Conservation (phyloP, 1,140 invertebrate genomes). For the Trichonephila inaurata region DNA sequence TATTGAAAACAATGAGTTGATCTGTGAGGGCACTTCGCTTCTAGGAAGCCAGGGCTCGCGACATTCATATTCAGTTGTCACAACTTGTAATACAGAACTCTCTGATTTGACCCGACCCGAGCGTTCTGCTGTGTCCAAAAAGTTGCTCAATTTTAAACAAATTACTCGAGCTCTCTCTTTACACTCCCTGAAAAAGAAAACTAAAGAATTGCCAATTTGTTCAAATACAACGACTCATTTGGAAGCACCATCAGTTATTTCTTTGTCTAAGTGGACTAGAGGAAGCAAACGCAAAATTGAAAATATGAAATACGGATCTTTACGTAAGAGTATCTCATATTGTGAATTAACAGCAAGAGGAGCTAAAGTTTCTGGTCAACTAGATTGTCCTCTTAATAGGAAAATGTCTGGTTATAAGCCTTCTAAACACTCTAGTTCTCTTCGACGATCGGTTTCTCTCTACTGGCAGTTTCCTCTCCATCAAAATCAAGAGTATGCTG, state of each 20-base stretch:
- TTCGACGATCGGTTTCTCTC: constrained; percentile 50
- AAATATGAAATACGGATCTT: constrained; percentile 54
- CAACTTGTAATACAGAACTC: not conserved
- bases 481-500: not conserved
- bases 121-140: constrained; percentile 20
- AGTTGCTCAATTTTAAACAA: constrained; percentile 59
- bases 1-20: not conserved
- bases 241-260: not conserved
- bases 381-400: not conserved
- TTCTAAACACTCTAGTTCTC: not conserved
- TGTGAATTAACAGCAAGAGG: constrained; percentile 44
- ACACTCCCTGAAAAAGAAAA: constrained; percentile 65
- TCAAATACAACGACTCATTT: not conserved
- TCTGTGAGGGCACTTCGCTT: not conserved
- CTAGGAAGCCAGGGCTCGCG: not conserved
- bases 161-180: constrained; percentile 59
- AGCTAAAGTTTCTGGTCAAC: constrained; percentile 37
- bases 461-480: constrained; percentile 59
- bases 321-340: constrained; percentile 60
- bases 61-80: constrained; percentile 20
- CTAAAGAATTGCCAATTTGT: constrained; percentile 32
- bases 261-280: not conserved
- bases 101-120: not conserved
- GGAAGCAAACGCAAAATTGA: constrained; percentile 62
- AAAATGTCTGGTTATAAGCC: not conserved